Conservation (phyloP, 2,797 vertebrate species). For the Halcyon smyrnensis region DNA sequence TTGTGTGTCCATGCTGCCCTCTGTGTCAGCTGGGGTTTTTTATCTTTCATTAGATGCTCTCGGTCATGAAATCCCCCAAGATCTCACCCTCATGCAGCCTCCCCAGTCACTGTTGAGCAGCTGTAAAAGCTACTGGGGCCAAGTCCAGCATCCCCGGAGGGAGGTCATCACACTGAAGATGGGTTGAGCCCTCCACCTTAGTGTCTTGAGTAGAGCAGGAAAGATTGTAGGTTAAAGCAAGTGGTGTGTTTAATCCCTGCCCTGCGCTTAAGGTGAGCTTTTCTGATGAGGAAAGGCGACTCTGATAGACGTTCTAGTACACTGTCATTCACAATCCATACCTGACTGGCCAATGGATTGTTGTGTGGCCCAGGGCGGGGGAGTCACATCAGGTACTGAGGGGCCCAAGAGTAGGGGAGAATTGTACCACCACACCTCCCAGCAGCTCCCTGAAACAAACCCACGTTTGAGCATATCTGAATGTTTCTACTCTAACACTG, state of each 20-base stretch:
- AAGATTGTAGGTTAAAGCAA: neutral
- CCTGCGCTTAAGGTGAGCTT: neutral
- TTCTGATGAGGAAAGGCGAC: neutral
- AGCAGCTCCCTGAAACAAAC: neutral
- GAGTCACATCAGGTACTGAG: neutral
- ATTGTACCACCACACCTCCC: neutral
- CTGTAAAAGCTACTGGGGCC: neutral
- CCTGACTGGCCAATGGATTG: neutral
- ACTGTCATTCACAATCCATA: neutral
- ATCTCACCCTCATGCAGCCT: neutral
- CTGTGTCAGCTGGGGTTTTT: neutral
- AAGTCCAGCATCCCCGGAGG: neutral
- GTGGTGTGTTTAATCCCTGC: neutral
- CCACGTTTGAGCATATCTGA: neutral
- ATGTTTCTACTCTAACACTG: neutral
- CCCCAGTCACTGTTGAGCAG: fast-evolving
- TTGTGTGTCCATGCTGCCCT: neutral
- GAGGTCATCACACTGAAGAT: neutral
- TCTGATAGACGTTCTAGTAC: neutral
- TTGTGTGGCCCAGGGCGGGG: neutral
- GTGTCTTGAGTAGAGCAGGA: neutral
- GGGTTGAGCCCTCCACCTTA: neutral
- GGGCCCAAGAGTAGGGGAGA: neutral
- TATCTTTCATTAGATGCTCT: neutral
- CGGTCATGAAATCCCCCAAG: neutral